A percentile compares a stretch with the other conserved stretches of the same genome.
Evolutionary conservation across 2,797 vertebrate genomes (phyloP).

Genomic region (Dryobates pubescens): DNA sequence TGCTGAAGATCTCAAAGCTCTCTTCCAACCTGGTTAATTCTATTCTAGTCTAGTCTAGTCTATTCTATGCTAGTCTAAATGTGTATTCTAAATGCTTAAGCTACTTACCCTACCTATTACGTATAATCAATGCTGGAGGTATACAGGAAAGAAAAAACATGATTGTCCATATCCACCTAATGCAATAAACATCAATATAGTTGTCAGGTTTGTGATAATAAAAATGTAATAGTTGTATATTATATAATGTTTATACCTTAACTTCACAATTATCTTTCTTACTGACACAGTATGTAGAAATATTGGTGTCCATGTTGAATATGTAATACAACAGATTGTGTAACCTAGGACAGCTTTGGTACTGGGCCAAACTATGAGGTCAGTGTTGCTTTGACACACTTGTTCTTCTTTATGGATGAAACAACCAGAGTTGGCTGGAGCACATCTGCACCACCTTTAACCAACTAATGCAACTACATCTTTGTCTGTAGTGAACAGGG

Average conservation of each 20-base stretch:
- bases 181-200: neutral
- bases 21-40: too few relatives aligned
- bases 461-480: fast-evolving
- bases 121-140: neutral
- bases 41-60: too few relatives aligned
- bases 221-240: neutral
- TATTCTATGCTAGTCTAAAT: too few relatives aligned
- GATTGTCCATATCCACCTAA: neutral
- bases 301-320: neutral
- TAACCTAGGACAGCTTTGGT: neutral
- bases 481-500: fast-evolving
- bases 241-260: neutral
- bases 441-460: neutral
- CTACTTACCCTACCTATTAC: neutral
- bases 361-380: neutral
- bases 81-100: neutral
- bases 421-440: neutral
- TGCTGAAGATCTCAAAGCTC: too few relatives aligned
- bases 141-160: neutral
- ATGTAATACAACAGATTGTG: neutral
- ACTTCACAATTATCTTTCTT: neutral
- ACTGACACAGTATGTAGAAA: neutral
- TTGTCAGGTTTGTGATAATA: neutral
- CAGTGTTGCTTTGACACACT: neutral
- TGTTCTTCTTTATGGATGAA: neutral